A percentile compares a stretch with the other conserved stretches of the same genome.
Conservation (phyloP, 2,888 invertebrate genomes). For the Caenorhabditis drosophilae region DNA sequence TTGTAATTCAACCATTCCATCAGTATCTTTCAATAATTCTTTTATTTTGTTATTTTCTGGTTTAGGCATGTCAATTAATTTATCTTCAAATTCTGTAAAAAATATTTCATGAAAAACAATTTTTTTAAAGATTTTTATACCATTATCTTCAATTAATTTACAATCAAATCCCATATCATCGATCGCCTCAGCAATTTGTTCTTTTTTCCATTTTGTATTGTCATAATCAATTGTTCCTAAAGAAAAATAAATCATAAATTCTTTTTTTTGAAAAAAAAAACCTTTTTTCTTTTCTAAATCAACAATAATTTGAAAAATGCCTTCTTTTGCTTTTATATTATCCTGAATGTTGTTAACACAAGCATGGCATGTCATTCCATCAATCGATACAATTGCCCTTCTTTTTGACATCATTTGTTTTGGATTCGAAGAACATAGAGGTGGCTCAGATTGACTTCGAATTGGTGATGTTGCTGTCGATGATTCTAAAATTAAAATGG, state of each 20-base stretch:
- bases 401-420: not conserved
- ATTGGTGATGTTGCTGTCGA: too few species aligned
- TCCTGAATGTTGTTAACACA: conserved; percentile 84
- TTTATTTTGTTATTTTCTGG: not conserved
- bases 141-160: conserved; percentile 27
- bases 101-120: too few species aligned
- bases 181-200: conserved; percentile 68
- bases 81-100: too few species aligned
- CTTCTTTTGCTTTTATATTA: conserved; percentile 75
- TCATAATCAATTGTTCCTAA: conserved; percentile 67
- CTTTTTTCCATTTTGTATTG: conserved; percentile 60
- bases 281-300: conserved; percentile 27
- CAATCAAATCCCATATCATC: conserved; percentile 72
- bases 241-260: too few species aligned
- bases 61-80: not conserved
- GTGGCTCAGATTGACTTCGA: too few species aligned
- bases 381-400: conserved; percentile 27
- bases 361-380: conserved; percentile 89
- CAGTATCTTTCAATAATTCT: not conserved
- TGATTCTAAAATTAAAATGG: conserved; percentile 1
- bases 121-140: not conserved
- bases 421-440: too few species aligned
- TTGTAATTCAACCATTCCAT: conserved; percentile 23
- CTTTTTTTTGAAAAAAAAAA: too few species aligned
- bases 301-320: conserved; percentile 70